phyloP scores from a whole-genome alignment of 2,113 vertebrate genomes.

The Onychostruthus taczanowskii region DNA sequence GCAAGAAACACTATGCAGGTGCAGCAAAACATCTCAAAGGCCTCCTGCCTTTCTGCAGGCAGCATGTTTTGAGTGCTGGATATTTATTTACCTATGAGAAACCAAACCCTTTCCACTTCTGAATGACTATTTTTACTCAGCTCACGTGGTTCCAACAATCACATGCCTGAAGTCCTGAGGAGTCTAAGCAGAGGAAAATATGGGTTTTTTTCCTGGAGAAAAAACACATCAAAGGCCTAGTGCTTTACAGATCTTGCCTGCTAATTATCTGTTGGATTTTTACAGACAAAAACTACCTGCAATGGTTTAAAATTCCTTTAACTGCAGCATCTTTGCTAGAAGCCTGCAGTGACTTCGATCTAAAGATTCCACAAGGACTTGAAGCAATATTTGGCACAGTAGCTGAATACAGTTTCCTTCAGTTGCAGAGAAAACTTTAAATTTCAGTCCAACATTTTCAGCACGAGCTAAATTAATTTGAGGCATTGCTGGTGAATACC shows the following conservation, averaged over 20 bases:
- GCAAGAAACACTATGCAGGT: background rate
- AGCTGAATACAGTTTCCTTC: background rate
- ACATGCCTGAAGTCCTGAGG: background rate
- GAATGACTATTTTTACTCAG: background rate
- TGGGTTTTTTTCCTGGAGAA: background rate
- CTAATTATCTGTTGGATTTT: background rate
- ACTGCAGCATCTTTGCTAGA: background rate
- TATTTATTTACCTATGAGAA: background rate
- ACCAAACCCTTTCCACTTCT: background rate
- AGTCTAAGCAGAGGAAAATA: background rate
- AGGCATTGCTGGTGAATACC: background rate
- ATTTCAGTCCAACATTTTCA: conserved; percentile 57
- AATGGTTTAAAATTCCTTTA: background rate
- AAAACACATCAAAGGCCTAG: background rate
- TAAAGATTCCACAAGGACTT: background rate
- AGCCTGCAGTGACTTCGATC: background rate
- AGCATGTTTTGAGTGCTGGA: background rate
- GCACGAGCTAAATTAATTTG: conserved; percentile 57
- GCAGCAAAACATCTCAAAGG: background rate
- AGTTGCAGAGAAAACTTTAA: conserved; percentile 25
- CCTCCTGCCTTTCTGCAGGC: background rate
- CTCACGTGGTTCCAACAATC: background rate
- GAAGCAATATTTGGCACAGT: background rate
- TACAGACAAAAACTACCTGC: background rate
- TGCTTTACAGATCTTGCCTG: background rate